Conservation (phyloP, 1,140 invertebrate genomes). For the Papilio helenus region DNA sequence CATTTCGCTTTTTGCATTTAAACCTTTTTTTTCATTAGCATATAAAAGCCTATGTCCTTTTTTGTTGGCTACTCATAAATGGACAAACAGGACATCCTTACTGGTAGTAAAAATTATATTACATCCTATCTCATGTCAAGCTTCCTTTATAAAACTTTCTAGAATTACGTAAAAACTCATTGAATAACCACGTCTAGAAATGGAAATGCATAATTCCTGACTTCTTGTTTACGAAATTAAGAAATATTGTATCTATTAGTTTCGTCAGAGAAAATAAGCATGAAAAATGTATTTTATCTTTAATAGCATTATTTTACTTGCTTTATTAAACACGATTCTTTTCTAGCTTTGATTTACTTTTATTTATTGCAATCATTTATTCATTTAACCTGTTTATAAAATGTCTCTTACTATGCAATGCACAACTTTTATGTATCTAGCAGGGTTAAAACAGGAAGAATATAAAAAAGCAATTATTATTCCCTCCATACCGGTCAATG, state of each 20-base stretch:
- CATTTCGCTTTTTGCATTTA: too few species aligned
- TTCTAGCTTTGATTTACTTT: not conserved
- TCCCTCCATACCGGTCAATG: constrained; percentile 32
- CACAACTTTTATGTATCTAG: constrained; percentile 37
- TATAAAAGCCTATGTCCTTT: not conserved
- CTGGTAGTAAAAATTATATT: constrained; percentile 7
- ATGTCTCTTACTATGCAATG: not conserved
- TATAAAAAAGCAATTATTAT: constrained; percentile 39
- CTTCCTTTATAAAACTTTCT: constrained; percentile 16
- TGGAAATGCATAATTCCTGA: constrained; percentile 14
- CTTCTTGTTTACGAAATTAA: not conserved
- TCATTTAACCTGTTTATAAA: not conserved
- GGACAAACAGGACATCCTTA: not conserved
- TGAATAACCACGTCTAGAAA: constrained; percentile 8
- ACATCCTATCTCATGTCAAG: not conserved
- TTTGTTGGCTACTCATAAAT: not conserved
- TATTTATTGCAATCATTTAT: not conserved
- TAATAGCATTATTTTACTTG: too few species aligned
- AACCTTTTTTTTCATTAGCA: too few species aligned
- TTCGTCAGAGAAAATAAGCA: too few species aligned
- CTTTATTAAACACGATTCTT: too few species aligned
- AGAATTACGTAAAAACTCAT: not conserved
- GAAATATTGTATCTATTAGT: too few species aligned
- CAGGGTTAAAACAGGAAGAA: constrained; percentile 31
- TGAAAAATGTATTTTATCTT: too few species aligned